These are phyloP conservation scores for Anaspis maculata DNA, from an alignment of 2,888 invertebrate species.

Conservation along the genomic window DNA sequence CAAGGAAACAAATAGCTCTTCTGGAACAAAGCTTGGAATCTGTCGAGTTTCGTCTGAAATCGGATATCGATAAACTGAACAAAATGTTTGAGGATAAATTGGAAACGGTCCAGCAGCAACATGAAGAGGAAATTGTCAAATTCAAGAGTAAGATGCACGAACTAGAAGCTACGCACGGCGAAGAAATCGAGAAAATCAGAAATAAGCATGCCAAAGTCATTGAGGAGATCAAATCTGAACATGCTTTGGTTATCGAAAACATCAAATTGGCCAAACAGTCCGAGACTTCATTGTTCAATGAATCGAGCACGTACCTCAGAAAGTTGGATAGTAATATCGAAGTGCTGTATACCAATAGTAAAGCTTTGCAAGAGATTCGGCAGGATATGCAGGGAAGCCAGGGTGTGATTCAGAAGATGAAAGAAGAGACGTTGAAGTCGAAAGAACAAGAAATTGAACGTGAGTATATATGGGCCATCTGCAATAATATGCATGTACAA, in stretches of 20 bases:
- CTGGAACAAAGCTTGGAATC: slow-evolving; percentile 49
- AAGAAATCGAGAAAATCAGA: slow-evolving; percentile 43
- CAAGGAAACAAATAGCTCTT: slow-evolving; percentile 51
- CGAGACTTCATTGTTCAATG: slow-evolving; percentile 46
- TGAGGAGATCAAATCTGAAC: slow-evolving; percentile 45
- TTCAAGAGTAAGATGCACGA: slow-evolving; percentile 33
- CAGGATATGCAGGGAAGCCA: slow-evolving; percentile 44
- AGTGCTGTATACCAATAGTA: slow-evolving; percentile 45
- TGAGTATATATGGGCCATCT: slow-evolving; percentile 24
- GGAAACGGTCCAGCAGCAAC: slow-evolving; percentile 25
- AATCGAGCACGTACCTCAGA: slow-evolving; percentile 45
- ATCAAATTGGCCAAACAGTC: slow-evolving; percentile 49
- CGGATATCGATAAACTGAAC: slow-evolving; percentile 47
- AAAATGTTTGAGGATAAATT: slow-evolving; percentile 48
- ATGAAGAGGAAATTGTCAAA: slow-evolving; percentile 29
- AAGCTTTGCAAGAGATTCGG: slow-evolving; percentile 42
- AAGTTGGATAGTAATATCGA: slow-evolving; percentile 45
- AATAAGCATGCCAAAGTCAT: slow-evolving; percentile 47
- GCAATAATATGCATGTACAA: neutral
- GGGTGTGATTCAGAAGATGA: slow-evolving; percentile 42
- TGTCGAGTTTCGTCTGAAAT: slow-evolving; percentile 52
- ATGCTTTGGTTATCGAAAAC: slow-evolving; percentile 50
- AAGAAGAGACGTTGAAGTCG: slow-evolving; percentile 44
- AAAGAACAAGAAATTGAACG: slow-evolving; percentile 51
- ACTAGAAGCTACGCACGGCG: slow-evolving; percentile 27